Percentiles rank a stretch among this genome's conserved stretches.
These are phyloP conservation scores for Lepidurus apus DNA, from an alignment of 1,140 invertebrate genomes.

Conservation along the genomic window DNA sequence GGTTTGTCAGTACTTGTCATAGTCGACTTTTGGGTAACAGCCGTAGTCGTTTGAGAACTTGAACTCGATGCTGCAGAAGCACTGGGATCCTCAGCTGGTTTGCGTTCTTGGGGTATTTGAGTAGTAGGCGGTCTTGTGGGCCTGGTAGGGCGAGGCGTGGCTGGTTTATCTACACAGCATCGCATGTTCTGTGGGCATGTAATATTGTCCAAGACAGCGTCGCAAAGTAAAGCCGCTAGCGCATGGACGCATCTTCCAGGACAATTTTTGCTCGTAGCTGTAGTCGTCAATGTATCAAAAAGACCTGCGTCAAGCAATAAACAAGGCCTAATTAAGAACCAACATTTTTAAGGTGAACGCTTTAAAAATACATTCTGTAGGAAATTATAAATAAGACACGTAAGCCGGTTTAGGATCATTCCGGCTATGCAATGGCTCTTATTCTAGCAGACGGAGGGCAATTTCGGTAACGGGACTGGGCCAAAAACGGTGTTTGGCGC, in stretches of 20 bases:
- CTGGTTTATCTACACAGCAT: conserved; percentile 63
- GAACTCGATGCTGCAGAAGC: conserved; percentile 8
- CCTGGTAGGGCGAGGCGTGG: conserved; percentile 9
- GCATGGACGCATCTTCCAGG: conserved; percentile 78
- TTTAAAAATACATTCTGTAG: too few relatives aligned
- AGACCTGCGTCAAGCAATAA: conserved; percentile 54
- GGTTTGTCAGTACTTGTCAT: conserved; percentile 20
- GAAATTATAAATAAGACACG: too few relatives aligned
- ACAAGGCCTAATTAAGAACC: not conserved
- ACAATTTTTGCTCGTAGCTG: conserved; percentile 72
- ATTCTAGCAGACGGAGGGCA: conserved; percentile 34
- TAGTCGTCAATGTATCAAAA: conserved; percentile 72
- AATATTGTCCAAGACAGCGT: conserved; percentile 65
- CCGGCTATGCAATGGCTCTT: not conserved
- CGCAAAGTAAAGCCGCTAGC: conserved; percentile 72
- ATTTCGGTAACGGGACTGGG: conserved; percentile 33
- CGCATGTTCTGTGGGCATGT: conserved; percentile 70
- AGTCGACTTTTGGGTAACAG: conserved; percentile 9
- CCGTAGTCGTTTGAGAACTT: not conserved
- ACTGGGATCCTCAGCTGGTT: not conserved
- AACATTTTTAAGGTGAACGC: not conserved
- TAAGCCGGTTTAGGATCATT: too few relatives aligned
- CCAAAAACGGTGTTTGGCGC: not conserved
- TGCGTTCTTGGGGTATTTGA: not conserved
- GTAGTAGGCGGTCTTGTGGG: not conserved